phyloP scores from a whole-genome alignment of 2,888 invertebrate species.

The Liopterus haemorrhoidalis region DNA sequence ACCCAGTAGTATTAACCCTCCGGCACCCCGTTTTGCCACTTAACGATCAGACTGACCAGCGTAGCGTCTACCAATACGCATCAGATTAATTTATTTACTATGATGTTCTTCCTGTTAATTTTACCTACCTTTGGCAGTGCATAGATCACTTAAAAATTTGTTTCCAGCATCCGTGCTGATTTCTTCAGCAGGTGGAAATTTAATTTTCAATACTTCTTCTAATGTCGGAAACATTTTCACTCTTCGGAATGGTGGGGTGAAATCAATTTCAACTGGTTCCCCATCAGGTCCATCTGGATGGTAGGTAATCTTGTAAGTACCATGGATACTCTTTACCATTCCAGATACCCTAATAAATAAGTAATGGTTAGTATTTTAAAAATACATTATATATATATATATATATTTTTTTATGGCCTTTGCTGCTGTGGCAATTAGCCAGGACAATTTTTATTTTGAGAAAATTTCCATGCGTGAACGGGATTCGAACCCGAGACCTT shows the following conservation, averaged over 20 bases:
- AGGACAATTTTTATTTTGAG: no score
- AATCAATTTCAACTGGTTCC: constrained; percentile 82
- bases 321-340: constrained; percentile 90
- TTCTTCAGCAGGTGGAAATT: constrained; percentile 66
- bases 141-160: constrained; percentile 72
- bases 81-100: no score
- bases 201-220: constrained; percentile 71
- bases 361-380: neutral
- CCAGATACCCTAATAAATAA: constrained; percentile 59
- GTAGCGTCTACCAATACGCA: no score
- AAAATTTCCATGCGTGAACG: no score
- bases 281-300: constrained; percentile 88
- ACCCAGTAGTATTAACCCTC: neutral
- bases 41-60: no score
- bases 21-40: constrained; percentile 53
- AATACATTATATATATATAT: constrained; percentile 2
- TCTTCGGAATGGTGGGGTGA: constrained; percentile 93
- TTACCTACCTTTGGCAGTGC: constrained; percentile 48
- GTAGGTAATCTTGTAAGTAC: constrained; percentile 82
- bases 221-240: constrained; percentile 87
- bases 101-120: no score
- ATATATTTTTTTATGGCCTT: constrained; percentile 4
- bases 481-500: no score
- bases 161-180: constrained; percentile 65
- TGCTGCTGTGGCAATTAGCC: no score